Conservation (phyloP, 2,888 invertebrate genomes). For the Pardosa pseudoannulata region DNA sequence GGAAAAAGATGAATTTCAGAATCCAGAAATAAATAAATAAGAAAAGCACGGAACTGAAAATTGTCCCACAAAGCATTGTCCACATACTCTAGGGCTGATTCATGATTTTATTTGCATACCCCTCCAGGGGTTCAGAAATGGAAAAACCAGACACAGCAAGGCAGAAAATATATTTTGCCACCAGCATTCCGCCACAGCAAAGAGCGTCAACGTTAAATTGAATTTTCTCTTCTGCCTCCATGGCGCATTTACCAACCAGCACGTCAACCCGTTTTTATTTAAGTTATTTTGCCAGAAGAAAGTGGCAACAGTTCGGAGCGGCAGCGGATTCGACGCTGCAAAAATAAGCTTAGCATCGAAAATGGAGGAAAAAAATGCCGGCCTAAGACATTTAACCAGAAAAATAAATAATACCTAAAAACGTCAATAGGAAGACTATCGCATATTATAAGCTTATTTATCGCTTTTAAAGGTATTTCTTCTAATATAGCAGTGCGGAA, state of each 20-base stretch:
- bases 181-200: conserved; percentile 28
- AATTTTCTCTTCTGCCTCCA: conserved; percentile 54
- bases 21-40: conserved; percentile 24
- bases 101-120: conserved; percentile 69
- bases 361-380: conserved; percentile 8
- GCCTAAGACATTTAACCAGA: conserved; percentile 44
- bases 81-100: conserved; percentile 30
- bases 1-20: conserved; percentile 26
- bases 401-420: conserved; percentile 44
- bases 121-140: conserved; percentile 47
- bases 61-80: conserved; percentile 58
- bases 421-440: conserved; percentile 22
- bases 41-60: conserved; percentile 38
- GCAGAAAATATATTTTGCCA: conserved; percentile 33
- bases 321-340: conserved; percentile 34
- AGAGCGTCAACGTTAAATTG: conserved; percentile 70
- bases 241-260: conserved; percentile 36
- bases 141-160: conserved; percentile 21
- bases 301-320: conserved; percentile 61
- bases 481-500: background rate
- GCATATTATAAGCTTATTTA: conserved; percentile 41
- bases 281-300: conserved; percentile 55
- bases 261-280: conserved; percentile 67
- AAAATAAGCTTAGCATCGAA: conserved; percentile 53
- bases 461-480: conserved; percentile 8